Evolutionary conservation across 2,113 vertebrate genomes (phyloP).

Genomic region (Fregata magnificens): DNA sequence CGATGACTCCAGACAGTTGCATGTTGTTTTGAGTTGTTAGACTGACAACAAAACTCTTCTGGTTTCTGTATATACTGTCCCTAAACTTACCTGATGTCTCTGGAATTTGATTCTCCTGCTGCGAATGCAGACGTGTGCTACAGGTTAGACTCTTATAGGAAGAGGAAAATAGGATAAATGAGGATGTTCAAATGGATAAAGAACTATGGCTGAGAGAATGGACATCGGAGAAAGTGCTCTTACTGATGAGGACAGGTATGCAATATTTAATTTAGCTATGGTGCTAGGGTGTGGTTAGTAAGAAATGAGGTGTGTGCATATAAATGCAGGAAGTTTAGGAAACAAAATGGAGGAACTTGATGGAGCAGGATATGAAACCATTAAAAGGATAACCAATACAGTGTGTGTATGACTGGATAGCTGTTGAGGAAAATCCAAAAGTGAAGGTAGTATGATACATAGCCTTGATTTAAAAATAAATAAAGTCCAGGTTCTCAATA

Average conservation of each 20-base stretch:
- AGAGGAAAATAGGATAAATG: not conserved
- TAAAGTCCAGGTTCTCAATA: not conserved
- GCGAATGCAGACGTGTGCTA: fast-evolving
- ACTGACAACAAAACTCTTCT: not conserved
- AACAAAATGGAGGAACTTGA: not conserved
- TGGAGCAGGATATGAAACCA: slow-evolving; percentile 2
- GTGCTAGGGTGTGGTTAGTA: not conserved
- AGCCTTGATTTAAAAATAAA: not conserved
- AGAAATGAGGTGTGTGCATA: not conserved
- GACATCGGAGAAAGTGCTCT: not conserved
- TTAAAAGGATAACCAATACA: not conserved
- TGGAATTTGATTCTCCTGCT: not conserved
- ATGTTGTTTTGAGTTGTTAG: not conserved
- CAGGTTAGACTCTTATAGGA: not conserved
- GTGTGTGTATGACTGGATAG: not conserved
- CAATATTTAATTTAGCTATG: not conserved
- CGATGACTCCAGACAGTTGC: not conserved
- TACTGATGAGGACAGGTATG: not conserved
- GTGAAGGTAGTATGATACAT: fast-evolving
- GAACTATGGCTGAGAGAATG: not conserved
- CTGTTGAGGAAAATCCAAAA: not conserved
- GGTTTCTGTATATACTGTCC: not conserved
- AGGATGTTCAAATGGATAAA: not conserved
- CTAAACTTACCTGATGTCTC: not conserved
- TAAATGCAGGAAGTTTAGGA: not conserved